Conservation (phyloP, 2,888 invertebrate species). For the Tipula confusa region DNA sequence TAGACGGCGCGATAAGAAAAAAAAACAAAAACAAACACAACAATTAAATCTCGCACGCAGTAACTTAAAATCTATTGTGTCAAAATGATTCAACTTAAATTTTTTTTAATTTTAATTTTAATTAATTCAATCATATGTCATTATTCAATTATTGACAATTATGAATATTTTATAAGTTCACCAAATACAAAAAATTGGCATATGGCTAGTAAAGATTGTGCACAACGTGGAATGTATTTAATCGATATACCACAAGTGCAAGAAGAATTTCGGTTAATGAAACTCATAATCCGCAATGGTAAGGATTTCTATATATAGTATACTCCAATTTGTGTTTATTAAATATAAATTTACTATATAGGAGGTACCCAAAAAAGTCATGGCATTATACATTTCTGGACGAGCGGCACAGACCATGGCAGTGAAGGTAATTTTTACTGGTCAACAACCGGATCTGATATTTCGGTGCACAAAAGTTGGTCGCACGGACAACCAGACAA, state of each 20-base stretch:
- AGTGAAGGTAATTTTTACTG: slow-evolving; percentile 27
- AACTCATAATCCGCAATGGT: neutral
- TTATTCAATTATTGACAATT: neutral
- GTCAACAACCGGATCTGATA: neutral
- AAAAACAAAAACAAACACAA: too few species aligned
- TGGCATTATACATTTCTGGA: neutral
- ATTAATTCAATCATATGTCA: neutral
- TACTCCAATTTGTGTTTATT: neutral
- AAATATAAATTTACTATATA: too few species aligned
- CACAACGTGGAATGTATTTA: neutral
- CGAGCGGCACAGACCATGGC: neutral
- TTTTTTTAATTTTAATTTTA: neutral
- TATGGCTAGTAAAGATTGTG: slow-evolving; percentile 4
- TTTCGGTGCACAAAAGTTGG: neutral
- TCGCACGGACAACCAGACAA: neutral
- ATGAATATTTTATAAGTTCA: slow-evolving; percentile 15
- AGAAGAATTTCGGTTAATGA: neutral
- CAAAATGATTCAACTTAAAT: neutral
- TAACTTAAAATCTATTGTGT: neutral
- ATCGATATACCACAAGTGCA: neutral
- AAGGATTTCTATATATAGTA: neutral
- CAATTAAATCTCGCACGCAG: neutral
- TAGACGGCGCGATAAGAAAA: neutral
- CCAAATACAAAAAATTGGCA: neutral
- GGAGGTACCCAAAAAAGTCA: neutral